These are phyloP conservation scores for Scatophagus argus DNA, from an alignment of 2,113 vertebrate genomes.

Conservation along the genomic window DNA sequence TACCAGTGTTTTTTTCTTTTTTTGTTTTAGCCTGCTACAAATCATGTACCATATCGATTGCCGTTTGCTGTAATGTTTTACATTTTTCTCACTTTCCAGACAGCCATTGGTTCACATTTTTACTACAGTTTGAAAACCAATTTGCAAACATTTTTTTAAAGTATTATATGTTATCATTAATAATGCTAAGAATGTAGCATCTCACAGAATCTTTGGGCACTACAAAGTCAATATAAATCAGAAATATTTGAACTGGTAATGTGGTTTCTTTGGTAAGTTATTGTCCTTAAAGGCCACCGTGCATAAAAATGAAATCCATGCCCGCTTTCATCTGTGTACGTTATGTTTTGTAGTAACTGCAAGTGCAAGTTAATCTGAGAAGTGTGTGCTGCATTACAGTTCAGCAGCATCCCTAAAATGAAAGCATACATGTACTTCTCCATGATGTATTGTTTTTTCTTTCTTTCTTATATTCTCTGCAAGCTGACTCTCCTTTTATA, in stretches of 20 bases:
- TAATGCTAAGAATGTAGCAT: neutral
- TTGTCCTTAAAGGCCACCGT: slow-evolving; percentile 19
- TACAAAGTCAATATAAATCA: no score
- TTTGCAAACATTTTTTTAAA: slow-evolving; percentile 1
- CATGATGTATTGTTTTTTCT: neutral
- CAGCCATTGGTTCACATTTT: slow-evolving; percentile 15
- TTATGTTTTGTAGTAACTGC: neutral
- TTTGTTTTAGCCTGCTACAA: slow-evolving; percentile 61
- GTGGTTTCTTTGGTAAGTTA: neutral
- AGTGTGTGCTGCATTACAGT: neutral
- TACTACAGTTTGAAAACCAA: slow-evolving; percentile 13
- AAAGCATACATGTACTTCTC: neutral
- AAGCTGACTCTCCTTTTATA: slow-evolving; percentile 9
- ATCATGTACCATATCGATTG: slow-evolving; percentile 46
- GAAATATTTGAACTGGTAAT: neutral
- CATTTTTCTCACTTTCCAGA: slow-evolving; percentile 11
- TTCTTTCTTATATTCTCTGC: slow-evolving; percentile 2
- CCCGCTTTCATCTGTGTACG: neutral
- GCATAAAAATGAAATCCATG: neutral
- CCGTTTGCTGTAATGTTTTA: slow-evolving; percentile 36
- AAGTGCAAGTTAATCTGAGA: slow-evolving; percentile 10
- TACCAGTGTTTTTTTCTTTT: slow-evolving; percentile 68
- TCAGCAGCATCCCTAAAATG: slow-evolving; percentile 1
- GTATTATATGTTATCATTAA: no score
- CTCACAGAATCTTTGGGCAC: neutral